phyloP scores from a whole-genome alignment of 1,140 invertebrate genomes.

The Heliconius nattereri region DNA sequence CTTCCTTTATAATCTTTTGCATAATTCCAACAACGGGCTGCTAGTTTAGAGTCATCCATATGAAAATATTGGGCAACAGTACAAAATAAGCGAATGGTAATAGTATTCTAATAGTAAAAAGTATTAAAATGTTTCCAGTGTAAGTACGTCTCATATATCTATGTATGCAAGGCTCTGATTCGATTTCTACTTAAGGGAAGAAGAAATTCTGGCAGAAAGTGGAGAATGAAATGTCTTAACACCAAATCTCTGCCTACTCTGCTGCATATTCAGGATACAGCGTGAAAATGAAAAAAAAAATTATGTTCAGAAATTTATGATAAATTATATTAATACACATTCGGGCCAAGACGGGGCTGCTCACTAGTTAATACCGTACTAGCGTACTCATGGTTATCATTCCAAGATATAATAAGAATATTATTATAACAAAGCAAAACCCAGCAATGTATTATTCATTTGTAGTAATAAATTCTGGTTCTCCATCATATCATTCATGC shows the following conservation, averaged over 20 bases:
- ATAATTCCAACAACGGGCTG: neutral
- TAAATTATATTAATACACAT: neutral
- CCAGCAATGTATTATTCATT: conserved; percentile 23
- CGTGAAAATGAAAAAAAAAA: neutral
- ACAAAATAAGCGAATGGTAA: neutral
- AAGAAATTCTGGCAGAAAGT: too few species aligned
- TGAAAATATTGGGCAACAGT: neutral
- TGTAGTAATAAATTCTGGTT: conserved; percentile 21
- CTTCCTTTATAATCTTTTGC: neutral
- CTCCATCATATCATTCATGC: conserved; percentile 16
- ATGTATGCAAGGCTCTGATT: too few species aligned
- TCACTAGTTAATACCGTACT: neutral
- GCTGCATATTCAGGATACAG: too few species aligned
- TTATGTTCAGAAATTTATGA: neutral
- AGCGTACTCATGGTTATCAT: neutral
- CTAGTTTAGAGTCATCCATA: neutral
- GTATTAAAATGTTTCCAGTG: neutral
- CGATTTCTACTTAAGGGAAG: too few species aligned
- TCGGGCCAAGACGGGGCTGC: neutral
- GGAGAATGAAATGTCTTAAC: too few species aligned
- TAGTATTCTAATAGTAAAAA: neutral
- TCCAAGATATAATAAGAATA: neutral
- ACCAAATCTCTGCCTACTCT: too few species aligned
- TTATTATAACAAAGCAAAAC: conserved; percentile 9
- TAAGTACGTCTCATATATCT: too few species aligned